These are phyloP conservation scores for Hydrocynus forskahlii DNA, from an alignment of 2,797 vertebrate genomes.

Conservation along the genomic window DNA sequence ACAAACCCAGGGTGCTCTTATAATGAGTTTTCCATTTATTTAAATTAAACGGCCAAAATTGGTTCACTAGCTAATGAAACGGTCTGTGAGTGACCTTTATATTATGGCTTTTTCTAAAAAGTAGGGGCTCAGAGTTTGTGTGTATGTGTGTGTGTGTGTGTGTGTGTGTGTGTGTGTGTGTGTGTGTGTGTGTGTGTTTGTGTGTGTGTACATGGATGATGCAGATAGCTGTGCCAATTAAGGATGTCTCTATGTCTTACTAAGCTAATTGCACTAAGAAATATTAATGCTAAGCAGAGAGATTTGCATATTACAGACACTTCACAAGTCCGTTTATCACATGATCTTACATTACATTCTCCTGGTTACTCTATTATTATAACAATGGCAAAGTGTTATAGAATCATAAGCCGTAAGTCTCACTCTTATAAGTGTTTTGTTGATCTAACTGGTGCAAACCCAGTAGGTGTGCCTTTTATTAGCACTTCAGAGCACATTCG, in stretches of 20 bases:
- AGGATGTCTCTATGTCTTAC: slow-evolving; percentile 27
- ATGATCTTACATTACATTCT: not conserved
- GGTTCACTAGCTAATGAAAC: slow-evolving; percentile 68
- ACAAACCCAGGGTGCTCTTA: slow-evolving; percentile 53
- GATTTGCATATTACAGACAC: slow-evolving; percentile 14
- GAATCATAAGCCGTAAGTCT: not conserved
- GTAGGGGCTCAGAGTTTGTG: slow-evolving; percentile 24
- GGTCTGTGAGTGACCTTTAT: slow-evolving; percentile 64
- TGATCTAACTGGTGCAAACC: not conserved
- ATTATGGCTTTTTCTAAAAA: slow-evolving; percentile 44
- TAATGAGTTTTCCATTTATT: slow-evolving; percentile 70
- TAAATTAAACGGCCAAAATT: slow-evolving; percentile 66
- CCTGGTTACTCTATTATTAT: no score
- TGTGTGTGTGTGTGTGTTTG: slow-evolving; percentile 29
- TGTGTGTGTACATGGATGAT: slow-evolving; percentile 1
- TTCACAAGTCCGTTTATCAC: not conserved
- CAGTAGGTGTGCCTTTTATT: slow-evolving; percentile 5
- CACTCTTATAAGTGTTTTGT: not conserved
- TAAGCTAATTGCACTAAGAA: slow-evolving; percentile 31
- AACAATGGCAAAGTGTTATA: no score
- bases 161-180: not conserved
- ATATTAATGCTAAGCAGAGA: slow-evolving; percentile 14
- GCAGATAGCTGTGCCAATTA: slow-evolving; percentile 25
- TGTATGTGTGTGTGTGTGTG: slow-evolving; percentile 23
- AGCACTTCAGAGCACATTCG: slow-evolving; percentile 24